Evolutionary conservation across 1,140 invertebrate genomes (phyloP), one percentile per base, ranked within the genome.

Genomic region (Drosophila baimaii): DNA sequence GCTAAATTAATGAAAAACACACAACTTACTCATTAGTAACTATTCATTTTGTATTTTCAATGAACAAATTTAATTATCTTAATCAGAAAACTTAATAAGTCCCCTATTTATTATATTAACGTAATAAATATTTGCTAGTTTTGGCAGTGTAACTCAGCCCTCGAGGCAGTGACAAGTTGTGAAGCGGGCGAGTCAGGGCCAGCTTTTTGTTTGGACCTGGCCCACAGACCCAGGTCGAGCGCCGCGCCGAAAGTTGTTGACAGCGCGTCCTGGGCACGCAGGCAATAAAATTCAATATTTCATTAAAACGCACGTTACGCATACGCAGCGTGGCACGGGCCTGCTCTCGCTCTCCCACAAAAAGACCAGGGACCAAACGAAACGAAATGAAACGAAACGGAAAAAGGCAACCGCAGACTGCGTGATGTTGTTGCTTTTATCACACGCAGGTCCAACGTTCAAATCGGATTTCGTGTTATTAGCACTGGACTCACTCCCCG

Each of bases 231-330:
- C 43, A 58, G 21, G 35, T 17, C 29, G 15, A 52, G 7, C 15
- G n/a, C n/a, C n/a, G 27, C 47, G 41, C 59, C 39, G 65, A 58
- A 47, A 70, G 70, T 79, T 81, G 64, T 66, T 51, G 79, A 70
- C 65, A 47, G 77, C 59, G 61, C 51, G 75, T 62, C 47, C 73
- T 76, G 57, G 88, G 82, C 88, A 90, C 88, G 88, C 88, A 90
- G 83, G 83, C 88, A 90, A 90, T 90, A 90, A 90, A 90, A 90
- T 90, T 90, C 82, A 90, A 90, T 90, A 90, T 90, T 90, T 90
- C 88, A 90, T 90, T 90, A 90, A 88, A 90, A 81, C 80, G 88
- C 88, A 90, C 78, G 86, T 86, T 90, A 88, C 83, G 83, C 83
- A 88, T 88, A 88, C 83, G 83, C 83, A 77, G 80, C 84, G 83